Percentiles rank a stretch among this genome's conserved stretches.
Evolutionary conservation across 2,888 invertebrate species (phyloP).

Genomic region (Eristalis tenax): DNA sequence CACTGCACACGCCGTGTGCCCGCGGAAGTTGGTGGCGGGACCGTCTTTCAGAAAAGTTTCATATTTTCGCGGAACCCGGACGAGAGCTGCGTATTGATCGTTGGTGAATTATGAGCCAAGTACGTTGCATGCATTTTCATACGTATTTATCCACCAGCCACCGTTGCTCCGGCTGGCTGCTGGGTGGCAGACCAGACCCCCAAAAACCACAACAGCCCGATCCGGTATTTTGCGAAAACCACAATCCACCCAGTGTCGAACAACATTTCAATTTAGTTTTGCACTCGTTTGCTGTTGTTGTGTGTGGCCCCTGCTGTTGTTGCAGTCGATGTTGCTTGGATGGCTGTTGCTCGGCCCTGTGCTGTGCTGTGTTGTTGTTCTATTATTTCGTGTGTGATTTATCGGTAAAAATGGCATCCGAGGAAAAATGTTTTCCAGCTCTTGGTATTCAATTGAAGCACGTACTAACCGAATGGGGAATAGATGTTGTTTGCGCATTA

Average conservation of each 20-base stretch:
- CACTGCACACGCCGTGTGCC: background rate
- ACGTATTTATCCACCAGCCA: slow-evolving; percentile 11
- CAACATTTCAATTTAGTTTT: slow-evolving; percentile 62
- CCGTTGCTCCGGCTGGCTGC: background rate
- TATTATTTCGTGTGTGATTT: slow-evolving; percentile 52
- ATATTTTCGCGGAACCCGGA: background rate
- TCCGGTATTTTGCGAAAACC: slow-evolving; percentile 50
- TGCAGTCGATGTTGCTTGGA: background rate
- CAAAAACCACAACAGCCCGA: slow-evolving; percentile 40
- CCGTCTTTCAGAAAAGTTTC: slow-evolving; percentile 18
- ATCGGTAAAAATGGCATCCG: slow-evolving; percentile 57
- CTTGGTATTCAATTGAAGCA: slow-evolving; percentile 40
- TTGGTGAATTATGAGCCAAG: slow-evolving; percentile 48
- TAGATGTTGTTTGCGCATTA: slow-evolving; percentile 10
- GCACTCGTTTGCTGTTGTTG: slow-evolving; percentile 12
- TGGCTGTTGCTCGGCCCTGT: background rate
- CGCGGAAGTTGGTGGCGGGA: background rate
- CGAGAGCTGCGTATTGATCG: slow-evolving; percentile 48
- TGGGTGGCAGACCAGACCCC: background rate
- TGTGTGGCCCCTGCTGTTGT: slow-evolving; percentile 11
- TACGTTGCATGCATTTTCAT: slow-evolving; percentile 60
- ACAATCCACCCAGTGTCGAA: slow-evolving; percentile 50
- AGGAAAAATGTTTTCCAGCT: slow-evolving; percentile 39
- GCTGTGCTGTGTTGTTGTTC: background rate
- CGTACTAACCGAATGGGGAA: slow-evolving; percentile 34